Evolutionary conservation across 1,140 invertebrate species (phyloP).

Genomic region (Arctopsyche grandis): DNA sequence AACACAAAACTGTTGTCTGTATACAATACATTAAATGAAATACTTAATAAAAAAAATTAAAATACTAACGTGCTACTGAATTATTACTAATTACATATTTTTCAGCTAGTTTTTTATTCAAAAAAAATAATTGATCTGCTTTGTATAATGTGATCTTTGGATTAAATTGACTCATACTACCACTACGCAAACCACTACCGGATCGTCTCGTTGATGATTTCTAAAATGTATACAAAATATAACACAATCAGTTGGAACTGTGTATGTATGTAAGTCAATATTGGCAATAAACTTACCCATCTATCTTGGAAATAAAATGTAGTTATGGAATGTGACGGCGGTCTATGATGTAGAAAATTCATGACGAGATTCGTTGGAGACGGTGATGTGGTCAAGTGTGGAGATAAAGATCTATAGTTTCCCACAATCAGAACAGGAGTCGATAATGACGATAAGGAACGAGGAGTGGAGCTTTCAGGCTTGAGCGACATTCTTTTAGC

Average conservation of each 20-base stretch:
- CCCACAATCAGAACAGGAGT: conserved; percentile 59
- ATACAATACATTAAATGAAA: background rate
- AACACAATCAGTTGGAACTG: conserved; percentile 37
- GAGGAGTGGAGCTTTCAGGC: conserved; percentile 76
- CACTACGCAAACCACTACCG: conserved; percentile 61
- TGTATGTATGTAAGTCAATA: background rate
- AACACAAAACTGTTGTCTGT: background rate
- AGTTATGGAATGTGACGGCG: conserved; percentile 67
- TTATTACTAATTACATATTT: conserved; percentile 79
- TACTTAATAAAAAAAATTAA: conserved; percentile 30
- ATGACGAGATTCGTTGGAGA: conserved; percentile 64
- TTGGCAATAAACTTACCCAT: conserved; percentile 60
- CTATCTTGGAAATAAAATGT: conserved; percentile 86
- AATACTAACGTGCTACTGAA: conserved; percentile 64
- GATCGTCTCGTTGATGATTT: conserved; percentile 66
- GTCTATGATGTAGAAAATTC: conserved; percentile 61
- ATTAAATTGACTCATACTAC: conserved; percentile 58
- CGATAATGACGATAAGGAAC: conserved; percentile 64
- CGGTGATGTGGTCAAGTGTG: conserved; percentile 66
- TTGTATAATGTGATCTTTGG: conserved; percentile 77
- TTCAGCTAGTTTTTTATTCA: conserved; percentile 82
- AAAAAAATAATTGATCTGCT: conserved; percentile 78
- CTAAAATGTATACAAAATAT: conserved; percentile 56
- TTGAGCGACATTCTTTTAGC: conserved; percentile 75
- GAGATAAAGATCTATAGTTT: conserved; percentile 62